phyloP scores from a whole-genome alignment of 2,888 invertebrate genomes.

The Tenthredo amoena region DNA sequence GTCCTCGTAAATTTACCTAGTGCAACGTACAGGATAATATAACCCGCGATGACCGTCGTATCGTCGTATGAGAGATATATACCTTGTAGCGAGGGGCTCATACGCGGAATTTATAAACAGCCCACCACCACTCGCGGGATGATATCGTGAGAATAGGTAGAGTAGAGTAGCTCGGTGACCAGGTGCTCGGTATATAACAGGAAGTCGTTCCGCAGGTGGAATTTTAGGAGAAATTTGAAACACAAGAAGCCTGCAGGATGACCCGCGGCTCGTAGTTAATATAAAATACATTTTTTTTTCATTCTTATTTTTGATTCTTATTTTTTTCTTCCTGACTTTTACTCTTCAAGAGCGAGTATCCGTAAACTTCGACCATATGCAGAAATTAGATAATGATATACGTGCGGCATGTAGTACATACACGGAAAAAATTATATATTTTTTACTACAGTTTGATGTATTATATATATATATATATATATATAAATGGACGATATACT shows the following conservation, averaged over 20 bases:
- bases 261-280: not conserved
- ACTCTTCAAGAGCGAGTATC: too few relatives aligned
- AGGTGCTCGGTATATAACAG: constrained; percentile 39
- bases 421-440: too few relatives aligned
- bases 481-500: constrained; percentile 17
- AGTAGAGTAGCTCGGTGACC: not conserved
- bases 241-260: not conserved
- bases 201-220: constrained; percentile 48
- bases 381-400: too few relatives aligned
- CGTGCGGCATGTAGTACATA: too few relatives aligned
- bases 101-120: constrained; percentile 21
- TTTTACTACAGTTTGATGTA: too few relatives aligned
- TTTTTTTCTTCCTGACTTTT: not conserved
- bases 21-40: not conserved
- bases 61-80: not conserved
- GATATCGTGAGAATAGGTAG: constrained; percentile 39
- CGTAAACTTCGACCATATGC: too few relatives aligned
- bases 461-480: too few relatives aligned
- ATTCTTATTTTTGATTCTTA: not conserved
- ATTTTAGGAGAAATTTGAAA: constrained; percentile 32
- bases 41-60: not conserved
- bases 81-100: not conserved
- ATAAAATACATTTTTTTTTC: not conserved
- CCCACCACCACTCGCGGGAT: not conserved
- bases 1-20: too few relatives aligned